Evolutionary conservation across 2,113 vertebrate genomes (phyloP).

Genomic region (Paedocypris sp.): DNA sequence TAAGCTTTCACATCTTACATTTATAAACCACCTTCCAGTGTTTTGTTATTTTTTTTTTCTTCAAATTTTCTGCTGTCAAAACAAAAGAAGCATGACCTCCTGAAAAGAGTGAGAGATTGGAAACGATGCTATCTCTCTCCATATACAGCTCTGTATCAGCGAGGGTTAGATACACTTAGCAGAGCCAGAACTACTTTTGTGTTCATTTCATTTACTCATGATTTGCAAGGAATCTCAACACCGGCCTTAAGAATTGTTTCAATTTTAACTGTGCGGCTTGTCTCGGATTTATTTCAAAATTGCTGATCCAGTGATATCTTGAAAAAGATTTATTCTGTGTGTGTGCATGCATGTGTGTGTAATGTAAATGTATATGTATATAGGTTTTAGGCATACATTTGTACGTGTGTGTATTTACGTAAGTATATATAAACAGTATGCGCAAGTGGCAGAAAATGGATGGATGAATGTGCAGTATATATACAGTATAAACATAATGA

Average conservation of each 20-base stretch:
- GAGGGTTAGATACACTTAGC: neutral
- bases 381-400: too few relatives aligned
- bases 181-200: neutral
- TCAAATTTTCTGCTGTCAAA: slow-evolving; percentile 3
- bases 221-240: slow-evolving; percentile 9
- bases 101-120: neutral
- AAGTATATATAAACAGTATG: too few relatives aligned
- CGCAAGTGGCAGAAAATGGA: too few relatives aligned
- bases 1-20: neutral
- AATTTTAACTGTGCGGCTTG: neutral
- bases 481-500: too few relatives aligned
- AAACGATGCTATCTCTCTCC: slow-evolving; percentile 9
- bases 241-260: slow-evolving; percentile 1
- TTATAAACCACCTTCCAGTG: neutral
- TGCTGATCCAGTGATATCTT: neutral
- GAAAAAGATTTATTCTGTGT: too few relatives aligned
- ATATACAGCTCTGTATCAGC: neutral
- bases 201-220: slow-evolving; percentile 15
- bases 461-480: too few relatives aligned
- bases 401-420: too few relatives aligned
- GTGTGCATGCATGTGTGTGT: too few relatives aligned
- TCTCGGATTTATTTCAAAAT: neutral
- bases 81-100: neutral
- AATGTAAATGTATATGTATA: too few relatives aligned
- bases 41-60: slow-evolving; percentile 6